Evolutionary conservation across 2,888 invertebrate species (phyloP).

Genomic region (Coleophora flavipennella): DNA sequence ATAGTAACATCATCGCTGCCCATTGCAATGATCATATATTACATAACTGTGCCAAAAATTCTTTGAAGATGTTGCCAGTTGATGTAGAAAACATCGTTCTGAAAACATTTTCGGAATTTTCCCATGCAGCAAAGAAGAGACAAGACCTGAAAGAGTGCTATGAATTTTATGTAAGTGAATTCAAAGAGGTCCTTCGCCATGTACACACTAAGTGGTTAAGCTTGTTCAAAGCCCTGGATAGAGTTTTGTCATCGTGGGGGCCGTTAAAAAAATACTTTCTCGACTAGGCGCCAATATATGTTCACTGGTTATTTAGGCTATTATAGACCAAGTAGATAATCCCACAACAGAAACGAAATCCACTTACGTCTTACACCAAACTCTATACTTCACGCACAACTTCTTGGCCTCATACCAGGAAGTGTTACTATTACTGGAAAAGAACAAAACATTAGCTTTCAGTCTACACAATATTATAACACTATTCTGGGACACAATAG

Average conservation of each 20-base stretch:
- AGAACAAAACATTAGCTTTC: too few species aligned
- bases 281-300: too few species aligned
- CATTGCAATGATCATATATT: conserved; percentile 9
- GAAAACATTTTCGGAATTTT: conserved; percentile 12
- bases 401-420: too few species aligned
- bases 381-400: too few species aligned
- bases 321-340: too few species aligned
- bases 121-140: conserved; percentile 6
- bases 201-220: conserved; percentile 9
- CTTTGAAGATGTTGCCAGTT: conserved; percentile 7
- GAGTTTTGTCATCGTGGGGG: neutral
- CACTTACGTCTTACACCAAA: too few species aligned
- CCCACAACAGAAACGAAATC: too few species aligned
- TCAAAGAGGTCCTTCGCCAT: conserved; percentile 6
- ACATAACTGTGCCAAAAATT: conserved; percentile 9
- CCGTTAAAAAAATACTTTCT: too few species aligned
- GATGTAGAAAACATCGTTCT: conserved; percentile 2
- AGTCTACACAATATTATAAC: too few species aligned
- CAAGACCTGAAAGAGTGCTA: conserved; percentile 6
- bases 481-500: too few species aligned
- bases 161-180: neutral
- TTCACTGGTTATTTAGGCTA: too few species aligned
- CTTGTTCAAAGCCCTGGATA: conserved; percentile 1
- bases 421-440: too few species aligned
- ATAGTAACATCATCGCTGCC: conserved; percentile 4